Percentiles rank a stretch among this genome's conserved stretches.
phyloP scores from a whole-genome alignment of 2,797 vertebrate genomes.

The Aulostomus chinensis region DNA sequence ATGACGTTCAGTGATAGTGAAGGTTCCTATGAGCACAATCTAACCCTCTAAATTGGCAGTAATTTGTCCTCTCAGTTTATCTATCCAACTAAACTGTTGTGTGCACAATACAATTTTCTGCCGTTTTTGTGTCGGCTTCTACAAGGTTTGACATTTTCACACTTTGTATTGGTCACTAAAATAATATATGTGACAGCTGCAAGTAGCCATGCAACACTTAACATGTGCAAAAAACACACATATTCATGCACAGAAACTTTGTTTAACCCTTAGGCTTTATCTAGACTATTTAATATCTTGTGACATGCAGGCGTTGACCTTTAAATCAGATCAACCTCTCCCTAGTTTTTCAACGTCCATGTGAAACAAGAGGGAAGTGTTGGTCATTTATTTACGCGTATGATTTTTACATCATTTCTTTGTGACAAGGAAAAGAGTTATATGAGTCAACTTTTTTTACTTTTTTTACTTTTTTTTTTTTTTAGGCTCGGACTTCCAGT shows the following conservation, averaged over 20 bases:
- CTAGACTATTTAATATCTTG: slow-evolving; percentile 27
- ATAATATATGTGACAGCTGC: background rate
- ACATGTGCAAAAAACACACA: background rate
- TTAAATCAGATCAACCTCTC: slow-evolving; percentile 42
- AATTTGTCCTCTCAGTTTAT: slow-evolving; percentile 41
- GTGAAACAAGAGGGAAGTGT: slow-evolving; percentile 27
- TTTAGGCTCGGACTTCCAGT: slow-evolving; percentile 94
- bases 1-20: slow-evolving; percentile 25
- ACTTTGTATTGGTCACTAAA: slow-evolving; percentile 22
- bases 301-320: slow-evolving; percentile 44
- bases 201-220: background rate
- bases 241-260: background rate
- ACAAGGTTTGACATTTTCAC: slow-evolving; percentile 6
- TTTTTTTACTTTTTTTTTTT: background rate
- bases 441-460: slow-evolving; percentile 5
- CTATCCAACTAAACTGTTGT: slow-evolving; percentile 17
- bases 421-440: background rate
- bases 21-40: slow-evolving; percentile 40
- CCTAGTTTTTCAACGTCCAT: slow-evolving; percentile 20
- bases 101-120: background rate
- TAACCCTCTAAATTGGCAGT: slow-evolving; percentile 41
- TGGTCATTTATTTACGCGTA: slow-evolving; percentile 4
- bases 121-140: background rate
- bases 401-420: no score
- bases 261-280: slow-evolving; percentile 32